A percentile compares a stretch with the other conserved stretches of the same genome.
Conservation (phyloP, 2,888 invertebrate species). For the Sphecodes monilicornis region DNA sequence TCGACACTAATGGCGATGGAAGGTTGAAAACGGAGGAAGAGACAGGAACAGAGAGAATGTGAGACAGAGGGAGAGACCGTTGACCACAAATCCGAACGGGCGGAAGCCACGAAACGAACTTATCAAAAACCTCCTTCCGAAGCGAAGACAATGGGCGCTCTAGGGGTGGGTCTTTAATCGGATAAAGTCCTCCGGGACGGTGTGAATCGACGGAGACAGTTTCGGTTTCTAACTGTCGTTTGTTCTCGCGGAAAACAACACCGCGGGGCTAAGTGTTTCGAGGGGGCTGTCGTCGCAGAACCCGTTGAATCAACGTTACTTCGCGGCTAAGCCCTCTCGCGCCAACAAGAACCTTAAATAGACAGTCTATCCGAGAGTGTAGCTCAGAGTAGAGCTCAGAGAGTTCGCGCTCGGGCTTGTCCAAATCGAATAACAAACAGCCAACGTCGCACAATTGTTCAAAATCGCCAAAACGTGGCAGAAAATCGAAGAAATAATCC, state of each 20-base stretch:
- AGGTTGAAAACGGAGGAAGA: background rate
- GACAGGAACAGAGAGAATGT: background rate
- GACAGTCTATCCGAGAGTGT: conserved; percentile 1
- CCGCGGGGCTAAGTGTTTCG: conserved; percentile 24
- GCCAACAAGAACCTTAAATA: conserved; percentile 20
- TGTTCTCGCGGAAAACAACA: conserved; percentile 33
- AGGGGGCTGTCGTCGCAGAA: background rate
- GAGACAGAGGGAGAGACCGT: background rate
- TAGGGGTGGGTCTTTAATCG: conserved; percentile 58
- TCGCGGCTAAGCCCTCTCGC: conserved; percentile 5
- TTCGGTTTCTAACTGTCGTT: conserved; percentile 50
- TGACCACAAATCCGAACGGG: conserved; percentile 1
- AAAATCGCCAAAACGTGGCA: too few species aligned
- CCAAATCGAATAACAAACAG: conserved; percentile 30
- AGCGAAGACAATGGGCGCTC: background rate
- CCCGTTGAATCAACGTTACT: conserved; percentile 27
- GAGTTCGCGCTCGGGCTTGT: background rate
- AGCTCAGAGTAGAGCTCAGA: too few species aligned
- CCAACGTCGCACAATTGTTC: too few species aligned
- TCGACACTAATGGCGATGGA: too few species aligned
- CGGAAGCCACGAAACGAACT: conserved; percentile 46
- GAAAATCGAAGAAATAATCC: too few species aligned
- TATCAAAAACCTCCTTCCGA: conserved; percentile 48
- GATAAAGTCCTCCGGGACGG: conserved; percentile 63
- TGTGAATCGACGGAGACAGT: conserved; percentile 57